Base-by-base conservation (phyloP, 2,113 vertebrate species). In the Periophthalmodon schlosseri region DNA sequence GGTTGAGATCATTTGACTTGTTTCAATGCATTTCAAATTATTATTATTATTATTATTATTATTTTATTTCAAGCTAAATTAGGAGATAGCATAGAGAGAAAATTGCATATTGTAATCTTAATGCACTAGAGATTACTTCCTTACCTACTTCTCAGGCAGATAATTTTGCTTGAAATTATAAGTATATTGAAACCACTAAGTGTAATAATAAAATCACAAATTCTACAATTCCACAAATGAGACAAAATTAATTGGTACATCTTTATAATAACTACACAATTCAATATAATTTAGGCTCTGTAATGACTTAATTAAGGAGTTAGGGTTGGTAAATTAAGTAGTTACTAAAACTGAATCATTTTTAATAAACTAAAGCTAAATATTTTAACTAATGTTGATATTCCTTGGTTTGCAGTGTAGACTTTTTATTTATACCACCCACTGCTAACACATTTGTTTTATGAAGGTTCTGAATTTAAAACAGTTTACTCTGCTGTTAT, bases 401-500 rank as follows among this genome's bases (percentile, higher is more conserved):
- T 28, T 60, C 23, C 57, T 28, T n/a, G 52, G 13, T 60, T 60
- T 24, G 57, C 57, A 5, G 23, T 28, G 57, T 15, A 39, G 33
- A 2, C 34, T 50, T 77, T 33, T 61, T 86, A 82, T 87, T 81
- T 86, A 75, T 81, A 54, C 73, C 24, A 65, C 33, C 75, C 39
- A 61, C 28, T 84, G 49, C 14, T 67, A 39, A 21, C 23, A 44
- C 50, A 18, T 67, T 33, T 78, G 18, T 39, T 70, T 72, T 47
- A 88, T 92, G 91, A 91, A 91, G 89, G 82, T 67, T 83, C 34
- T 78, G 0, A 68, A 82, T 84, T 80, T 33, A 49, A 47, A 24
- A 77, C 39, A 36, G 75, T 68, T 67, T 23, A 60, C 63, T n/a
- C n/a, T 75, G 15, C 47, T 63, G 20, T 44, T 23, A 5, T 52